phyloP scores from a whole-genome alignment of 2,113 vertebrate species.

The Mellivora capensis region DNA sequence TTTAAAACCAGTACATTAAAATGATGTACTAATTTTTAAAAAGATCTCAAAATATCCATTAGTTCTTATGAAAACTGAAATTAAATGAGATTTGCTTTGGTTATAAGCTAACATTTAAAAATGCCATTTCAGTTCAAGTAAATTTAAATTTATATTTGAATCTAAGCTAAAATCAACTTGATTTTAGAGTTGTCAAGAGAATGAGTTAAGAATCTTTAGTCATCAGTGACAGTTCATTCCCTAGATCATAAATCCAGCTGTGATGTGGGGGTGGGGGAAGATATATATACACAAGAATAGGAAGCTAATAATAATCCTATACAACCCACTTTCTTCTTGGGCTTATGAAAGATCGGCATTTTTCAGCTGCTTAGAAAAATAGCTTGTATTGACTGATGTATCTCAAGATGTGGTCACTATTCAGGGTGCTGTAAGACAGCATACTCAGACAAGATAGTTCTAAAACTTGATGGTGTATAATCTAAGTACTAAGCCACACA shows the following conservation, averaged over 20 bases:
- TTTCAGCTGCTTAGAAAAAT: slow-evolving; percentile 35
- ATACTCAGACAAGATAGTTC: background rate
- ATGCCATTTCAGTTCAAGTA: background rate
- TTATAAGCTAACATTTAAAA: slow-evolving; percentile 6
- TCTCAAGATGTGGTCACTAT: background rate
- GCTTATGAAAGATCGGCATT: slow-evolving; percentile 31
- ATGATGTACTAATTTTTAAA: background rate
- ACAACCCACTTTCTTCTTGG: background rate
- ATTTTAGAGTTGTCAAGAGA: slow-evolving; percentile 12
- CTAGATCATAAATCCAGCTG: background rate
- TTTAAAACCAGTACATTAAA: background rate
- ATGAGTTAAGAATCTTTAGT: slow-evolving; percentile 37
- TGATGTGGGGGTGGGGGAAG: background rate
- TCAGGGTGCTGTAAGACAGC: background rate
- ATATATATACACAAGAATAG: background rate
- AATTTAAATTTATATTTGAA: slow-evolving; percentile 4
- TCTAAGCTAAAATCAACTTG: slow-evolving; percentile 52
- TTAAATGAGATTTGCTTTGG: background rate
- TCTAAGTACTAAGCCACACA: background rate
- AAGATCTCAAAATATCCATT: background rate
- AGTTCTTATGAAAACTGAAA: background rate
- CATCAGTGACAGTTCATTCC: background rate
- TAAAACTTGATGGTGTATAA: background rate
- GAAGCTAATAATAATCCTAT: background rate
- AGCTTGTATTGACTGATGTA: background rate